Conservation (phyloP, 1,140 invertebrate species). For the Pygmarrhopalites habei region DNA sequence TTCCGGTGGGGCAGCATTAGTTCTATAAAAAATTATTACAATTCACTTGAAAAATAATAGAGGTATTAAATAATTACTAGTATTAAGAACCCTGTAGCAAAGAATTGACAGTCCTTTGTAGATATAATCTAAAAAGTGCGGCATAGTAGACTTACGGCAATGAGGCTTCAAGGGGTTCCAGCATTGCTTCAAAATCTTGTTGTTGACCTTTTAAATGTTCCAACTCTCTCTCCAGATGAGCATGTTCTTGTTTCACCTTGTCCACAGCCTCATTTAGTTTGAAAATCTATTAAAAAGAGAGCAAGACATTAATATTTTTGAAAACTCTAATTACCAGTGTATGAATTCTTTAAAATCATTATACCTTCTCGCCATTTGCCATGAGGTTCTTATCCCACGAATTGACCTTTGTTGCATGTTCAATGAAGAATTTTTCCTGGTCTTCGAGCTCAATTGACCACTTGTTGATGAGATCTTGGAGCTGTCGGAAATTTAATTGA, state of each 20-base stretch:
- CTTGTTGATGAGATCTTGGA: slow-evolving; percentile 91
- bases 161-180: slow-evolving; percentile 73
- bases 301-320: no score
- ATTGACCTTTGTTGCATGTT: slow-evolving; percentile 90
- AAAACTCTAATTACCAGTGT: no score
- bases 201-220: slow-evolving; percentile 90
- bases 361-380: slow-evolving; percentile 86
- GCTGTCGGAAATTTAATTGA: slow-evolving; percentile 70
- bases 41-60: no score
- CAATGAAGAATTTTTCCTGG: slow-evolving; percentile 85
- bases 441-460: slow-evolving; percentile 90
- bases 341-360: no score
- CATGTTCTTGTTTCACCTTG: slow-evolving; percentile 78
- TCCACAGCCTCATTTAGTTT: slow-evolving; percentile 76
- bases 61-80: no score
- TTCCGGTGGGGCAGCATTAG: no score
- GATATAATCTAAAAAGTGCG: no score
- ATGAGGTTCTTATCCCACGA: slow-evolving; percentile 87
- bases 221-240: slow-evolving; percentile 83
- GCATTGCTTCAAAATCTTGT: slow-evolving; percentile 78
- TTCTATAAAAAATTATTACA: no score
- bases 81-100: no score
- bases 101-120: no score
- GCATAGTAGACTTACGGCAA: no score
- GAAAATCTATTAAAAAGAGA: slow-evolving; percentile 64